Evolutionary conservation across 2,113 vertebrate genomes (phyloP), one percentile per base, ranked within the genome.

Genomic region (Connochaetes taurinus): DNA sequence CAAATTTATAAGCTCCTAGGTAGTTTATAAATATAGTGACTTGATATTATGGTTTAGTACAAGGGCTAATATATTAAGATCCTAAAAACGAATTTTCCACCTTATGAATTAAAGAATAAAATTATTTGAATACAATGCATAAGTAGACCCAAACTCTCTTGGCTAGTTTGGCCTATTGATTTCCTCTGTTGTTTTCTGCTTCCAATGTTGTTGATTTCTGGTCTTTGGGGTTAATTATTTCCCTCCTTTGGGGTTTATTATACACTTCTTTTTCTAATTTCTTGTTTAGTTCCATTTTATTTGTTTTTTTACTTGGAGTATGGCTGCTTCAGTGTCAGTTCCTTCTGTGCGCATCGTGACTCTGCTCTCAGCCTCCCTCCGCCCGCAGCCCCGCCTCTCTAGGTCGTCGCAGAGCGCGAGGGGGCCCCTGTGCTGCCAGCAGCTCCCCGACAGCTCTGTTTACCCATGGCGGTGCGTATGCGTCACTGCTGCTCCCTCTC

Each of bases 391-490:
- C n/a, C n/a, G 0, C 36, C 36, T 21, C 5, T 40, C n/a, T 25
- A 13, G 36, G n/a, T 40, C 36, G 25, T 13, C 21, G 2, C 36
- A 25, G 71, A 74, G 71, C 0, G 0, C 19, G 0, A 1, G 5
- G 5, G 21, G 11, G 19, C 19, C 11, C 36, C 3, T 1, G 36
- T 43, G 71, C 36, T 3, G 6, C 23, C 9, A 2, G 36, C 71
- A 7, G 71, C 36, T 25, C 3, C 36, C 71, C 3, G 21, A 5
- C 23, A 13, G n/a, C 71, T 7, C 67, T 71, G 19, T 12, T 23
- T 6, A 40, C 67, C 5, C n/a, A 12, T 3, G 67, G n/a, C 33
- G 40, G n/a, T 21, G 8, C 5, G 0, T 36, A 5, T 5, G 1
- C 7, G 16, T 36, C 17, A 36, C 19, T 5, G 31, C 0, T 7